Evolutionary conservation across 2,113 vertebrate genomes (phyloP).

Genomic region (Gambusia affinis): DNA sequence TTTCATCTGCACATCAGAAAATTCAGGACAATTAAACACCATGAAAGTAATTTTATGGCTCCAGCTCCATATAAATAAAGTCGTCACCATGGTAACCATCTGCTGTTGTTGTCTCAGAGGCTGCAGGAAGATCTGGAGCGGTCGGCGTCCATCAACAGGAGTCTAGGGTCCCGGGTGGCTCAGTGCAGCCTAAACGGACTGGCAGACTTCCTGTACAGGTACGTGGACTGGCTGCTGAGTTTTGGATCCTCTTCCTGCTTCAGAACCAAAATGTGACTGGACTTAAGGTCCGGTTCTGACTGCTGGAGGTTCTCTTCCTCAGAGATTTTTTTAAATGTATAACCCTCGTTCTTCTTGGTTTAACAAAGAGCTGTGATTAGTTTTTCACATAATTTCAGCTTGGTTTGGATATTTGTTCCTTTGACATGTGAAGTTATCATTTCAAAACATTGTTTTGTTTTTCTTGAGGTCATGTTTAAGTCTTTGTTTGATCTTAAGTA

Average conservation of each 20-base stretch:
- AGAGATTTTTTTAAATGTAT: neutral
- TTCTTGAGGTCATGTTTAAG: neutral
- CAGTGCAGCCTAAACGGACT: slow-evolving; percentile 87
- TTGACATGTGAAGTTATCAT: neutral
- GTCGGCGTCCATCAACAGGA: slow-evolving; percentile 85
- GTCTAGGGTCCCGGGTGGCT: slow-evolving; percentile 85
- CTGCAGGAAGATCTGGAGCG: slow-evolving; percentile 87
- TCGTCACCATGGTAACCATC: neutral
- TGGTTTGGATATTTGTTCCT: neutral
- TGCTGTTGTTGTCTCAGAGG: slow-evolving; percentile 72
- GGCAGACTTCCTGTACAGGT: slow-evolving; percentile 91
- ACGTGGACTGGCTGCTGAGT: neutral
- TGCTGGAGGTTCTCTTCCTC: too few species aligned
- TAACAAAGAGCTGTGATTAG: neutral
- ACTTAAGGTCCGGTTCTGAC: too few species aligned
- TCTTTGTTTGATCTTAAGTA: neutral
- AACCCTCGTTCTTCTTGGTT: neutral
- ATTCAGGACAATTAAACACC: neutral
- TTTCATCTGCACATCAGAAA: neutral
- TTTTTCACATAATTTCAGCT: neutral
- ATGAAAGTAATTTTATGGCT: neutral
- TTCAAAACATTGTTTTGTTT: neutral
- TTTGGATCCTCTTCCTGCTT: too few species aligned
- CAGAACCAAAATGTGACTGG: too few species aligned
- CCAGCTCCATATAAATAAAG: neutral